Conservation (phyloP, 2,888 invertebrate genomes). For the Habroteleia sp. region DNA sequence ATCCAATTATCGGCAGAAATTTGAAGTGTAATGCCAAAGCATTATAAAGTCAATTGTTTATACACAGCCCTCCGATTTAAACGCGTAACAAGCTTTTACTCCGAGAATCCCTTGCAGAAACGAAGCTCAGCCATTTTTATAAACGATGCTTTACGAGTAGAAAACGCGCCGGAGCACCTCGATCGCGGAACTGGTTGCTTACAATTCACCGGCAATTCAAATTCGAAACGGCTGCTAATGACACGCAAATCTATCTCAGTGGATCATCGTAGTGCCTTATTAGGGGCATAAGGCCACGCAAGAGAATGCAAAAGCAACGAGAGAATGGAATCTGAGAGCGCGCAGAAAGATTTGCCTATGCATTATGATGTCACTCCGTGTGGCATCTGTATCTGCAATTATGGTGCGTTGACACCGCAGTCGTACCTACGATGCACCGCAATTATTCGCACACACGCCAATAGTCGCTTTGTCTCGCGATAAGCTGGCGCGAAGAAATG, state of each 20-base stretch:
- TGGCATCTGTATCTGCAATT: slow-evolving; percentile 62
- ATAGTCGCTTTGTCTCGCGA: slow-evolving; percentile 51
- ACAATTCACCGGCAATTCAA: slow-evolving; percentile 63
- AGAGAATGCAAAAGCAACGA: slow-evolving; percentile 44
- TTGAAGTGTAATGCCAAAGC: no score
- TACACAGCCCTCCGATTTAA: no score
- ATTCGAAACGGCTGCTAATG: slow-evolving; percentile 68
- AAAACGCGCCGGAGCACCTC: slow-evolving; percentile 11
- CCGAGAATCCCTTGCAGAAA: no score
- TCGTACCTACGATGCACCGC: slow-evolving; percentile 34
- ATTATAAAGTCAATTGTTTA: no score
- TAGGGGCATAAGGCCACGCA: slow-evolving; percentile 57
- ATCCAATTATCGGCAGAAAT: no score
- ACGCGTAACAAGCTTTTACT: no score
- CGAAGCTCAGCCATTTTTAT: no score
- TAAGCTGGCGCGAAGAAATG: slow-evolving; percentile 35
- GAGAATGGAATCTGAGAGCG: slow-evolving; percentile 61
- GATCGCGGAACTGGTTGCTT: slow-evolving; percentile 49
- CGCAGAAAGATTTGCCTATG: slow-evolving; percentile 58
- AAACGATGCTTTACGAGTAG: slow-evolving; percentile 15
- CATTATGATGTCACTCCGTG: slow-evolving; percentile 68
- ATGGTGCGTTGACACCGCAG: slow-evolving; percentile 63
- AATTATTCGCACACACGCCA: slow-evolving; percentile 54
- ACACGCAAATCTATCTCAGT: slow-evolving; percentile 69
- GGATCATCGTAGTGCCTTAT: slow-evolving; percentile 69